Evolutionary conservation across 2,113 vertebrate species (phyloP).

Genomic region (Alosa alosa): DNA sequence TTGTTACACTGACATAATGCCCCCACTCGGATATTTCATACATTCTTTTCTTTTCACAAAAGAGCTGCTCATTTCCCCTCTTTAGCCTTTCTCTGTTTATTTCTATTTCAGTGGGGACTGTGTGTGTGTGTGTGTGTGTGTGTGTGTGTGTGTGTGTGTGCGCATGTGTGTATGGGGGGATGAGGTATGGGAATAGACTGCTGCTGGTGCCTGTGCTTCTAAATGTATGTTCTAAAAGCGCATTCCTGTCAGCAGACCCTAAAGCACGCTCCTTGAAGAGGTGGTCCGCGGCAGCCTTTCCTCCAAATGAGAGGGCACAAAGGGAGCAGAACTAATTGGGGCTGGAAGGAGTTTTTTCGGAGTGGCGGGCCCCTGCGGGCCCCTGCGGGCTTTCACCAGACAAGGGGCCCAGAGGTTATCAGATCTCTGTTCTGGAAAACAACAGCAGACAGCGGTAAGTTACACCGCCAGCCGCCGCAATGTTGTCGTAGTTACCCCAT

Average conservation of each 20-base stretch:
- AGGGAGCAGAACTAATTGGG: slow-evolving; percentile 48
- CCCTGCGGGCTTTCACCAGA: slow-evolving; percentile 19
- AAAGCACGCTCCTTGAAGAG: slow-evolving; percentile 18
- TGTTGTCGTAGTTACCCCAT: slow-evolving; percentile 20
- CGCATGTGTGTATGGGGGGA: background rate
- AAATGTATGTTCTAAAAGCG: slow-evolving; percentile 16
- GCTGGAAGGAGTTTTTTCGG: slow-evolving; percentile 16
- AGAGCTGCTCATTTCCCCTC: background rate
- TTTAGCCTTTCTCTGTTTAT: background rate
- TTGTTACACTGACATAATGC: background rate
- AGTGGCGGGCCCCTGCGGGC: background rate
- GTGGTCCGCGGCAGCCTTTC: slow-evolving; percentile 8
- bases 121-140: background rate
- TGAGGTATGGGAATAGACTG: background rate
- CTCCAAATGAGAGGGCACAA: slow-evolving; percentile 26
- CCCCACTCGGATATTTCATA: background rate
- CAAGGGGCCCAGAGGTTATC: slow-evolving; percentile 40
- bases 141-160: background rate
- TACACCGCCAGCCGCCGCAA: slow-evolving; percentile 31
- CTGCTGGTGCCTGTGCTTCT: slow-evolving; percentile 25
- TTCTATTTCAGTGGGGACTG: background rate
- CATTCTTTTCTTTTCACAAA: background rate
- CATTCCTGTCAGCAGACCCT: slow-evolving; percentile 23
- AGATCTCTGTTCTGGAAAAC: slow-evolving; percentile 41
- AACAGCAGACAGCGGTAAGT: slow-evolving; percentile 49